A percentile compares a stretch with the other conserved stretches of the same genome.
These are phyloP conservation scores for Euwallacea fornicatus DNA, from an alignment of 1,140 invertebrate species.

Conservation along the genomic window DNA sequence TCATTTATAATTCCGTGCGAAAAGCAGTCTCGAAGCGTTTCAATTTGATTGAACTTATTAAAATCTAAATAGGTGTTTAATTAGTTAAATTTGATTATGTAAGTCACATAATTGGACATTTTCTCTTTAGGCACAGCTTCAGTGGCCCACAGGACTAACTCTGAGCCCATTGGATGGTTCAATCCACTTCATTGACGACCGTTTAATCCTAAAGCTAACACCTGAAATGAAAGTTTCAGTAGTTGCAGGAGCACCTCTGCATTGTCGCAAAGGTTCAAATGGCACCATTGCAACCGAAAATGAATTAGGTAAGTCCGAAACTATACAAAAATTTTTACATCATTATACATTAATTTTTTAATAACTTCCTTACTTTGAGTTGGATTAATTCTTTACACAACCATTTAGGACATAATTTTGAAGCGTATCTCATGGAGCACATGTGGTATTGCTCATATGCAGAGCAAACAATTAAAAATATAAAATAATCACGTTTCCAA, in stretches of 20 bases:
- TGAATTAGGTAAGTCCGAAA: constrained; percentile 60
- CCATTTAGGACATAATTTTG: no score
- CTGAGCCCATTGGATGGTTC: constrained; percentile 92
- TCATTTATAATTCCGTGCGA: constrained; percentile 29
- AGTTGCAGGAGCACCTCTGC: constrained; percentile 86
- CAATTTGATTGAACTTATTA: constrained; percentile 25
- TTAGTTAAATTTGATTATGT: no score
- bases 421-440: no score
- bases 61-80: constrained; percentile 2
- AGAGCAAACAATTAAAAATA: no score
- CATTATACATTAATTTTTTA: no score
- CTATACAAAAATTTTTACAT: no score
- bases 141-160: constrained; percentile 94
- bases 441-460: no score
- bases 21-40: constrained; percentile 12
- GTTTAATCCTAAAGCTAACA: constrained; percentile 88
- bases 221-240: constrained; percentile 87
- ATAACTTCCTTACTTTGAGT: no score
- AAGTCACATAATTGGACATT: neutral
- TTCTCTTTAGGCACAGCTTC: constrained; percentile 73
- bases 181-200: constrained; percentile 92
- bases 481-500: no score
- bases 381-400: no score
- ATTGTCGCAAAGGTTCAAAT: constrained; percentile 67
- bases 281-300: constrained; percentile 47